These are phyloP conservation scores for Theristus sp. DNA, from an alignment of 2,888 invertebrate genomes.

Conservation along the genomic window DNA sequence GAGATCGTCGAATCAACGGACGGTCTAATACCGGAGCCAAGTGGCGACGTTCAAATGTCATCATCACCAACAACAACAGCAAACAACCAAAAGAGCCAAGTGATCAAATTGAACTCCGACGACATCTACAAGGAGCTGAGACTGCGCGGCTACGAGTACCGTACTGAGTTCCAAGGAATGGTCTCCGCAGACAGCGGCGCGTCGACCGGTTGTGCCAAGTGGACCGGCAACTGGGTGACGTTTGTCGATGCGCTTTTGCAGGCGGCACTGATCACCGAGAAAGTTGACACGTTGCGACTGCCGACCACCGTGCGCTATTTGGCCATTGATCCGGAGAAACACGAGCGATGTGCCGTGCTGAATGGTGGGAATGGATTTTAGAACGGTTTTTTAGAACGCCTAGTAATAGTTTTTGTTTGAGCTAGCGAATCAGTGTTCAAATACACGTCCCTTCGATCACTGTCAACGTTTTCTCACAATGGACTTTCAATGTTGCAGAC, in stretches of 20 bases:
- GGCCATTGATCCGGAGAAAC: too few species aligned
- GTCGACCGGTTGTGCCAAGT: neutral
- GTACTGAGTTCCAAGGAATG: slow-evolving; percentile 20
- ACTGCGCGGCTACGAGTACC: slow-evolving; percentile 26
- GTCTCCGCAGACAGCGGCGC: slow-evolving; percentile 14
- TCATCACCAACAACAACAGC: slow-evolving; percentile 23
- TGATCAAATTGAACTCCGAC: slow-evolving; percentile 23
- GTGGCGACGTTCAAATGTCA: too few species aligned
- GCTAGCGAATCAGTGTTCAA: too few species aligned
- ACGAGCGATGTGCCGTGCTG: too few species aligned
- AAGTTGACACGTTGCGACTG: neutral
- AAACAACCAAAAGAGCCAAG: neutral
- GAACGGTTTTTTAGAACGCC: too few species aligned
- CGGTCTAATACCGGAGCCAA: too few species aligned
- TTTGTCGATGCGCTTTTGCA: neutral
- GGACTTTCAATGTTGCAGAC: slow-evolving; percentile 8
- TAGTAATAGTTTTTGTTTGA: too few species aligned
- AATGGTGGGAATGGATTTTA: too few species aligned
- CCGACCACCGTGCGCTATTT: too few species aligned
- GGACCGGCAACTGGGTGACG: neutral
- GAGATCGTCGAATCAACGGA: slow-evolving; percentile 15
- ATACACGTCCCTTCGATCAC: too few species aligned
- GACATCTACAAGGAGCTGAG: slow-evolving; percentile 29
- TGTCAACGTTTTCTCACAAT: neutral
- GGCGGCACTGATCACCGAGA: neutral